A percentile compares a stretch with the other conserved stretches of the same genome.
Conservation (phyloP, 2,797 vertebrate genomes). For the Myripristis murdjan region DNA sequence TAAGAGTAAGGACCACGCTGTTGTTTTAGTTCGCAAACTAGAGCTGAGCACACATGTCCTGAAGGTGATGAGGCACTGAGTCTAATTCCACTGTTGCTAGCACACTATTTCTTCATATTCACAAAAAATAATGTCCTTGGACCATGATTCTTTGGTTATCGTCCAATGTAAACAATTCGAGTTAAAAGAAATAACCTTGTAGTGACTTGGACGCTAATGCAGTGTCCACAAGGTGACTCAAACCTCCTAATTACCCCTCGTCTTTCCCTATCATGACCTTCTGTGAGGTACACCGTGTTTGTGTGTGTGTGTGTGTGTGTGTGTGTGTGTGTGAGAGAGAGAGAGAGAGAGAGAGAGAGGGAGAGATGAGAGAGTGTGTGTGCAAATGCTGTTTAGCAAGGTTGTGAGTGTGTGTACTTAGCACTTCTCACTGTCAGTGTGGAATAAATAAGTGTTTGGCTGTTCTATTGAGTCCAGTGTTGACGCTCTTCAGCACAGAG, state of each 20-base stretch:
- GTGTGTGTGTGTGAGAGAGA: slow-evolving; percentile 15
- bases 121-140: not conserved
- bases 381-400: slow-evolving; percentile 63
- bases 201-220: not conserved
- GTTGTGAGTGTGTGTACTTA: slow-evolving; percentile 71
- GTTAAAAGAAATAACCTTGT: not conserved
- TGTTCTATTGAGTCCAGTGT: slow-evolving; percentile 78
- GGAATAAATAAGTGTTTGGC: slow-evolving; percentile 81
- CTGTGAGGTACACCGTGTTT: slow-evolving; percentile 23
- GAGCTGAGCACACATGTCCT: not conserved
- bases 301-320: slow-evolving; percentile 26
- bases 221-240: not conserved
- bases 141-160: not conserved
- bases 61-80: not conserved
- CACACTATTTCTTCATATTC: too few species aligned
- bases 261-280: slow-evolving; percentile 11
- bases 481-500: slow-evolving; percentile 79
- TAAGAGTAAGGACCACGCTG: not conserved
- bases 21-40: not conserved
- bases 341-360: not conserved
- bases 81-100: not conserved
- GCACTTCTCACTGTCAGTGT: slow-evolving; percentile 82
- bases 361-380: slow-evolving; percentile 19
- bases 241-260: slow-evolving; percentile 1
- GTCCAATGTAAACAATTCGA: not conserved